These are phyloP conservation scores for Gymnothorax reevesii DNA, from an alignment of 2,797 vertebrate genomes.

Conservation along the genomic window DNA sequence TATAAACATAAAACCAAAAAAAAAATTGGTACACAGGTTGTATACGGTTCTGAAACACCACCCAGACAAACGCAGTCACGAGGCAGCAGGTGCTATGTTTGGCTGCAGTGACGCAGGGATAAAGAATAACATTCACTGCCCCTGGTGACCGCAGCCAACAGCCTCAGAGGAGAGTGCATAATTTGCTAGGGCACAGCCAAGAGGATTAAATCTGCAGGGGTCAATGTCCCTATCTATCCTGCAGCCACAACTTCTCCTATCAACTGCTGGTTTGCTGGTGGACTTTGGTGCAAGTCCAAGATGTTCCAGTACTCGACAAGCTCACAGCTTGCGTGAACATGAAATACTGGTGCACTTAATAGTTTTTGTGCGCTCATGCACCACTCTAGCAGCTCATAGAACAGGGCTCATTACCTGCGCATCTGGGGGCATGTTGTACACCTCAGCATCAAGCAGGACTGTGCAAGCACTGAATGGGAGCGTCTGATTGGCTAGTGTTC, in stretches of 20 bases:
- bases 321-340: not conserved
- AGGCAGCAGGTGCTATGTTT: not conserved
- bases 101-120: not conserved
- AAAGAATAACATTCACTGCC: not conserved
- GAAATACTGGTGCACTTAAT: not conserved
- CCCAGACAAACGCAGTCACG: not conserved
- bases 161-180: not conserved
- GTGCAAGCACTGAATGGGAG: constrained; percentile 98
- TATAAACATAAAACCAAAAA: constrained; percentile 39
- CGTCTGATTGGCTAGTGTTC: constrained; percentile 95
- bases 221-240: not conserved
- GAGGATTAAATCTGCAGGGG: not conserved
- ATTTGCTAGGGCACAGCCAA: not conserved
- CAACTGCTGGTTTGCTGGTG: not conserved
- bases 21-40: not conserved
- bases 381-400: not conserved
- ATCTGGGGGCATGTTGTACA: constrained; percentile 95
- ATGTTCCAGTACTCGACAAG: not conserved
- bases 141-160: not conserved
- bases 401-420: constrained; percentile 77
- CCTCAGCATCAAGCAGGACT: constrained; percentile 93
- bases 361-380: no score
- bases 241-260: not conserved
- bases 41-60: not conserved
- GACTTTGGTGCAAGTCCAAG: not conserved